Conservation (phyloP, 2,797 vertebrate species). For the Octomys mimax region DNA sequence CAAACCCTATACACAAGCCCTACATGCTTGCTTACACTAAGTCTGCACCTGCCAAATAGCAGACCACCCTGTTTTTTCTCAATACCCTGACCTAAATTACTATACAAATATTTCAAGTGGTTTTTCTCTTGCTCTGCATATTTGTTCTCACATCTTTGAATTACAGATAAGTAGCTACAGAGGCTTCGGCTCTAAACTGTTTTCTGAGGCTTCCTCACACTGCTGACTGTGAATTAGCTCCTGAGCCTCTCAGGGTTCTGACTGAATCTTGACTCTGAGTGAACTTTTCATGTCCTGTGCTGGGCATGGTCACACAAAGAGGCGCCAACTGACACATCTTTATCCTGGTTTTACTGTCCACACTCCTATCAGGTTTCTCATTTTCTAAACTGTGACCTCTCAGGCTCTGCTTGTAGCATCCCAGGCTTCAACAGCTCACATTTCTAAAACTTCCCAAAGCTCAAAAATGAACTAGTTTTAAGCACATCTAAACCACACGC, state of each 20-base stretch:
- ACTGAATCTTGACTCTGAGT: neutral
- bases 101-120: neutral
- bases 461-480: neutral
- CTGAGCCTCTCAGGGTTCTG: neutral
- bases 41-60: neutral
- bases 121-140: neutral
- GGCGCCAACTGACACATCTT: neutral
- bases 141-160: neutral
- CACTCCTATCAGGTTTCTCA: neutral
- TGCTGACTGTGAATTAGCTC: neutral
- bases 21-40: neutral
- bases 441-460: neutral
- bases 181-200: fast-evolving
- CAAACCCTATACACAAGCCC: neutral
- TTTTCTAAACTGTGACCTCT: neutral
- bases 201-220: neutral
- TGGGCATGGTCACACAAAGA: neutral
- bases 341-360: neutral
- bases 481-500: neutral
- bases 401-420: neutral
- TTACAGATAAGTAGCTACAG: neutral
- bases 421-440: neutral
- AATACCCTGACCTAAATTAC: neutral
- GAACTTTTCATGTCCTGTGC: neutral
- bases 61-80: neutral